Evolutionary conservation across 1,140 invertebrate species (phyloP), one percentile per base, ranked within the genome.

Genomic region (Coelopa frigida): DNA sequence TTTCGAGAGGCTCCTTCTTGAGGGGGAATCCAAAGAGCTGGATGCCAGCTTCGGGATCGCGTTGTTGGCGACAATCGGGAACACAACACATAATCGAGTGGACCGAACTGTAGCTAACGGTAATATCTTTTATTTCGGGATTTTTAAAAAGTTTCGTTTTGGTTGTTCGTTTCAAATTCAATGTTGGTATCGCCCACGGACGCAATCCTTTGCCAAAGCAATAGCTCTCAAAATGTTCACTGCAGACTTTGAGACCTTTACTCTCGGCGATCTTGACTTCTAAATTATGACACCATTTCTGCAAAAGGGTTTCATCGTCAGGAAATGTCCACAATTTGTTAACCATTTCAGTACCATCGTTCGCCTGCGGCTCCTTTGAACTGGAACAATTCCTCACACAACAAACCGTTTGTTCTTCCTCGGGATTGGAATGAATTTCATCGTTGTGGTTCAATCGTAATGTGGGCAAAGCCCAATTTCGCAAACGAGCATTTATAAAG

Each of bases 131-230:
- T n/a, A n/a, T n/a, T n/a, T n/a, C n/a, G n/a, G n/a, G n/a, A n/a
- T n/a, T n/a, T n/a, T n/a, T n/a, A n/a, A n/a, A n/a, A n/a, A n/a
- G n/a, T n/a, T n/a, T n/a, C n/a, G n/a, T n/a, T n/a, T n/a, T n/a
- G n/a, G n/a, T n/a, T n/a, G n/a, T n/a, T n/a, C n/a, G 62, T 3
- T 59, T 62, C 23, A 66, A 42, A 17, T 66, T 62, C 1, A 66
- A 17, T 2, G 62, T 66, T 3, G 62, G 62, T 33, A 66, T 62
- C 2, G 62, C 62, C 3, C 60, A n/a, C n/a, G n/a, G n/a, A n/a
- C n/a, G n/a, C 1, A 66, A 37, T 44, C 66, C 62, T 6, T 62
- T 44, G 20, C 65, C 62, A 5, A 59, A 50, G 11, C 60, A 61
- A 32, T 57, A 39, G 0, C 55, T 50, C 32, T 66, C 62, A 33